These are phyloP conservation scores for Papilio glaucus DNA, from an alignment of 1,140 invertebrate species.

Conservation along the genomic window DNA sequence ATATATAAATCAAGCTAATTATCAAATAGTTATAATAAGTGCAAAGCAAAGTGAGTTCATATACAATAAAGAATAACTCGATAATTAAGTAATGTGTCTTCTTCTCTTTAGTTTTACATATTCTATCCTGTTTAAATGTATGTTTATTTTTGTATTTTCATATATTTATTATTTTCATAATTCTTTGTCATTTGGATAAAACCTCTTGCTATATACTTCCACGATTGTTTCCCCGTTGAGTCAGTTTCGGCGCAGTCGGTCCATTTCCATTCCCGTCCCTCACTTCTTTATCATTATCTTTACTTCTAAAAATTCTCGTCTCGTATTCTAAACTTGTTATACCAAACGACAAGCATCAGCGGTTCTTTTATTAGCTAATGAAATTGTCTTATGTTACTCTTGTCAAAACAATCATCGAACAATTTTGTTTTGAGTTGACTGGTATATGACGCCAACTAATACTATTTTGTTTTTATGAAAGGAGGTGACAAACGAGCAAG, in stretches of 20 bases:
- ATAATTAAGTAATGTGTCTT: too few species aligned
- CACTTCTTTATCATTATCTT: slow-evolving; percentile 1
- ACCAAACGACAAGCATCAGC: slow-evolving; percentile 39
- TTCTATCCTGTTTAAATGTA: neutral
- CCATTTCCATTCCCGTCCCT: neutral
- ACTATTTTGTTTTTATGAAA: too few species aligned
- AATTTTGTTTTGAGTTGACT: neutral
- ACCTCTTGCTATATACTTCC: neutral
- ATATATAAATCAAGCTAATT: too few species aligned
- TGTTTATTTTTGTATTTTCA: too few species aligned
- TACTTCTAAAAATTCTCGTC: slow-evolving; percentile 8
- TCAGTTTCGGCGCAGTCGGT: neutral
- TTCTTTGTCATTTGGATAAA: too few species aligned
- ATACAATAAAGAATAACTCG: too few species aligned
- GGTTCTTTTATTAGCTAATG: slow-evolving; percentile 20
- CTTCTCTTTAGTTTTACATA: too few species aligned
- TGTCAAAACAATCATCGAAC: neutral
- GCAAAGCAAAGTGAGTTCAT: too few species aligned
- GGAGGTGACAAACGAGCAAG: too few species aligned
- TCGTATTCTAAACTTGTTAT: neutral
- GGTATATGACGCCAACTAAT: too few species aligned
- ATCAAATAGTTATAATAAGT: too few species aligned
- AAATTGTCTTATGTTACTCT: neutral
- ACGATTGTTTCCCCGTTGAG: neutral
- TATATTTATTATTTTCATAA: too few species aligned